Base-by-base conservation (phyloP, 2,797 vertebrate genomes). In the Megaceryle alcyon region DNA sequence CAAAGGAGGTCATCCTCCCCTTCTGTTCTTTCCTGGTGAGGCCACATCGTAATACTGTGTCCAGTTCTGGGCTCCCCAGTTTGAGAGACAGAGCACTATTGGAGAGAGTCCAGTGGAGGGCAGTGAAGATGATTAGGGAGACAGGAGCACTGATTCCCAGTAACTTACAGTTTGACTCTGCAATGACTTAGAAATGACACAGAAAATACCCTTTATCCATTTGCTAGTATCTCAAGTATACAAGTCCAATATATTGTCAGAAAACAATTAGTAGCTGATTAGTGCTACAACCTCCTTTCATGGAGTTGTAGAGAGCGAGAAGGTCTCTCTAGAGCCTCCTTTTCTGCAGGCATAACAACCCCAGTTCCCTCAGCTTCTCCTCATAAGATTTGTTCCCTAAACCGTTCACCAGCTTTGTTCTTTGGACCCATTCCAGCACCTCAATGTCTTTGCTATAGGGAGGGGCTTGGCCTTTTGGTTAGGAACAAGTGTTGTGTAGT, bases 261-360 rank as follows among this genome's bases (percentile, higher is more conserved):
- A 75, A 94, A 83, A 72, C 19, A 61, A 41, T 8, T 20, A 21
- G 33, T 2, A 72, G 28, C 20, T 41, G 14, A 15, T 8, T 35
- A 22, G 10, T 4, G 9, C n/a, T 22, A 26, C n/a, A 37, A 37
- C 39, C 37, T 28, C 28, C 54, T n/a, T 70, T 46, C 39, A 54
- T 12, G 39, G 4, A 26, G 14, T 12, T 39, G 15, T 28, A 28
- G 14, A 21, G 16, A 43, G 9, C 2, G 0, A 37, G 37, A 19
- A 10, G 22, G 26, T 77, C 14, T 69, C 37, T 25, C 49, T 10
- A 14, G 1, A 76, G 17, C 44, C 26, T 76, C 10, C 10, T 56
- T 3, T 63, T 48, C 49, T 65, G 11, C 49, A 72, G 21, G 0
- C 7, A 65, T 10, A 72, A 57, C 8, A 48, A 3, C 10, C 29